Base-by-base conservation (phyloP, 2,888 invertebrate species). In the Andrena trimmerana region DNA sequence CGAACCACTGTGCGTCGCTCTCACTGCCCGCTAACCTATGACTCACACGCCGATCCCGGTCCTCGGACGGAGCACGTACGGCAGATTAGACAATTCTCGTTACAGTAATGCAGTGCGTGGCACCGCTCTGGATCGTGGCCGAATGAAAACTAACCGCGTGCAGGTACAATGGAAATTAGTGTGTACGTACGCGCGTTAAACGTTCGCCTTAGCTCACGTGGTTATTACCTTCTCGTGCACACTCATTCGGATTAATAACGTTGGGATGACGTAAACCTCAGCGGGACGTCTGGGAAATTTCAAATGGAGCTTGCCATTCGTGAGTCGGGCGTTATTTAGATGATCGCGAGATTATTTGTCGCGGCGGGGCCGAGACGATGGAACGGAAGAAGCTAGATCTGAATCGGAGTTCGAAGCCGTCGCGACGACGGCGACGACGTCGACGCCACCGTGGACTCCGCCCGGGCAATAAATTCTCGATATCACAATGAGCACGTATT, bases 401-500 rank as follows among this genome's bases (percentile, higher is more conserved):
- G 70, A 42, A 60, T 83, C 72, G 73, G 63, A 75, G 52, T 62
- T 75, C 48, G 20, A 10, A 33, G 52, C 33, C 13, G 48, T 10
- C 52, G 27, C 67, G 59, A 24, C 68, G 42, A 24, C 48, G 65
- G 24, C 65, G 78, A n/a, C 57, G 62, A 48, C 52, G 63, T 13
- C 77, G 72, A 36, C 70, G 62, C 52, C 62, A 36, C 62, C 81
- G 73, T 52, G 73, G 70, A 76, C 76, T 67, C 86, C 84, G 82
- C 70, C 85, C 81, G 83, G 27, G 76, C 86, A 83, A 88, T 88
- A 88, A 88, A 88, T 88, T 81, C 78, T 79, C 78, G 87, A 86
- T 86, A 88, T 88, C 88, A 84, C 88, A 87, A 88, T 87, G 88
- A 88, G 84, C 84, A 73, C 80, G 87, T 88, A 88, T 88, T 86